phyloP scores from a whole-genome alignment of 1,140 invertebrate genomes.

The Drosophila mauritiana region DNA sequence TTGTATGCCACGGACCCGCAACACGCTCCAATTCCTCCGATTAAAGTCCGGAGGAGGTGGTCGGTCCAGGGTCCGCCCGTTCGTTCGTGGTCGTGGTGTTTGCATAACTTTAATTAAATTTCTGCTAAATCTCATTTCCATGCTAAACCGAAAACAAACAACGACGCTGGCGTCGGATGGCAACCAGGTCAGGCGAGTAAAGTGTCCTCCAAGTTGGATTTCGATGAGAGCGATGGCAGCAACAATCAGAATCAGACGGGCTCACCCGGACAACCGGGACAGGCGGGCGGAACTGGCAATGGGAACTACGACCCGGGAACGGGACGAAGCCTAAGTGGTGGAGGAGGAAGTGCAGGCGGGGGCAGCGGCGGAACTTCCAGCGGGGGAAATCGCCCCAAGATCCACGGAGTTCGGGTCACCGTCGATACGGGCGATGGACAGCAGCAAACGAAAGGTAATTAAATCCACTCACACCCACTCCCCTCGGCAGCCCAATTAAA shows the following conservation, averaged over 20 bases:
- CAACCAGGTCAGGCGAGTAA: slow-evolving; percentile 79
- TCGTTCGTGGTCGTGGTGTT: slow-evolving; percentile 28
- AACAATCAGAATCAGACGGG: slow-evolving; percentile 72
- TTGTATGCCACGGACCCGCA: slow-evolving; percentile 39
- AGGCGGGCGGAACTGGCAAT: slow-evolving; percentile 31
- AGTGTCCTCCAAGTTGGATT: slow-evolving; percentile 83
- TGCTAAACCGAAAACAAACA: slow-evolving; percentile 80
- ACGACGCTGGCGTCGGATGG: slow-evolving; percentile 32
- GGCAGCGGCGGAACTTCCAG: slow-evolving; percentile 5
- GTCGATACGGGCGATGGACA: slow-evolving; percentile 83
- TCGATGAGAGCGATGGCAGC: slow-evolving; percentile 66
- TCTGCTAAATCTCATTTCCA: slow-evolving; percentile 77
- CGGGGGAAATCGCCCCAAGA: slow-evolving; percentile 78
- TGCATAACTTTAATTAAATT: slow-evolving; percentile 80
- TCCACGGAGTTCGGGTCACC: slow-evolving; percentile 83
- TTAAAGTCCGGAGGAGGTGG: slow-evolving; percentile 27
- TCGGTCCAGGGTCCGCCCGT: too few relatives aligned
- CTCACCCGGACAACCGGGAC: slow-evolving; percentile 54
- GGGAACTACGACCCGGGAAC: slow-evolving; percentile 60
- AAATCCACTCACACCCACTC: slow-evolving; percentile 46
- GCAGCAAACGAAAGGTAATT: slow-evolving; percentile 83
- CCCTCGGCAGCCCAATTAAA: not conserved
- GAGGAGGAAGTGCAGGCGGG: slow-evolving; percentile 1
- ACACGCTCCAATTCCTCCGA: slow-evolving; percentile 69
- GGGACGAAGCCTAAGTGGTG: slow-evolving; percentile 31